These are phyloP conservation scores for Arvicanthis niloticus DNA, from an alignment of 2,113 vertebrate genomes.

Conservation along the genomic window DNA sequence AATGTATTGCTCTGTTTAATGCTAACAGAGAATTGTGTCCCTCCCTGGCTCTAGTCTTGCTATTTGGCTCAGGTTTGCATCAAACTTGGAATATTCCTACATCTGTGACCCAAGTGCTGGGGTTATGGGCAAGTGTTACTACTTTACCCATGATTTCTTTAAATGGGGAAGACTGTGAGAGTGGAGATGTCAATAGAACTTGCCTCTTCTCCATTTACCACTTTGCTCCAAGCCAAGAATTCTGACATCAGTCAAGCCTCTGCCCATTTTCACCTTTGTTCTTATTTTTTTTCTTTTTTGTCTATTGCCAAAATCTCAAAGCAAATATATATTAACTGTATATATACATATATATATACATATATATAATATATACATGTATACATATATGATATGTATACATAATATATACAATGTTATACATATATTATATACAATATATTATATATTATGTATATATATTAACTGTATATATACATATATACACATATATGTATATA, in stretches of 20 bases:
- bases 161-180: background rate
- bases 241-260: background rate
- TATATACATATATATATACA: too few species aligned
- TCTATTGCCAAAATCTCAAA: conserved; percentile 36
- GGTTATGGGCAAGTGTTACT: background rate
- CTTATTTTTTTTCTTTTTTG: background rate
- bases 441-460: too few species aligned
- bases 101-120: too few species aligned
- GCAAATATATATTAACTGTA: background rate
- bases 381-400: too few species aligned
- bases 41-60: background rate
- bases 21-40: background rate
- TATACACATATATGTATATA: too few species aligned
- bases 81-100: background rate
- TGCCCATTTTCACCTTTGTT: too few species aligned
- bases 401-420: too few species aligned
- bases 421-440: too few species aligned
- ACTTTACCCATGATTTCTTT: background rate
- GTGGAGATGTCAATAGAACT: background rate
- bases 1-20: background rate
- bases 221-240: background rate
- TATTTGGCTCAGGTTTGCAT: background rate
- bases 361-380: too few species aligned
- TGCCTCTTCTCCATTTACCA: background rate
- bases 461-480: too few species aligned